Evolutionary conservation across 1,140 invertebrate species (phyloP), one percentile per base, ranked within the genome.

Genomic region (Drosophila pseudoananassae): DNA sequence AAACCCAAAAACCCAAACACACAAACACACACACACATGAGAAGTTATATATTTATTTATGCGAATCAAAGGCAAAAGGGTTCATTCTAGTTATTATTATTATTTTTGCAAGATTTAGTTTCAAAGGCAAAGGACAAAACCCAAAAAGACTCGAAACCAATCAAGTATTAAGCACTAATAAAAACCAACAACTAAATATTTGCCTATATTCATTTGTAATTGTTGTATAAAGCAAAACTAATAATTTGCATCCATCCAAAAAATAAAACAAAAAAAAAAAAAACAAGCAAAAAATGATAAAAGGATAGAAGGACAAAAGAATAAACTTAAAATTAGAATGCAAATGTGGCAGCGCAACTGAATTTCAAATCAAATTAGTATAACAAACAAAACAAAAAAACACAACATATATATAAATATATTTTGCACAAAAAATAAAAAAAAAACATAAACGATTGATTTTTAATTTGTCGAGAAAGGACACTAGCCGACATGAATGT

Each of bases 111-210:
- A 77, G 76, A 71, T 75, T 74, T 77, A 79, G 87, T 88, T 77
- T 49, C 58, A 85, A 78, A 72, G 61, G 54, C 70, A 74, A 72
- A 55, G 54, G 57, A 33, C 29, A 68, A 74, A 69, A 71, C 79
- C 65, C 65, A 89, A 84, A 78, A 91, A 91, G 90, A 91, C 90
- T 91, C 90, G 85, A 91, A 91, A 91, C 90, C 90, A 91, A 83
- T 83, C 84, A 91, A 91, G 90, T 91, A 91, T 91, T 91, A 91
- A 91, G 83, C 78, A 90, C 73, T 75, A 72, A 79, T 36, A 36
- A 90, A 49, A 78, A 81, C 56, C 58, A 63, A 61, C 46, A 57
- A 70, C 64, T 54, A 57, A 70, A 60, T 54, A 72, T 85, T 80
- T 84, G 80, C 77, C 78, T 83, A 78, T 83, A 78, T 56, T 73